Base-by-base conservation (phyloP, 2,888 invertebrate species). In the Lasioglossum vierecki region DNA sequence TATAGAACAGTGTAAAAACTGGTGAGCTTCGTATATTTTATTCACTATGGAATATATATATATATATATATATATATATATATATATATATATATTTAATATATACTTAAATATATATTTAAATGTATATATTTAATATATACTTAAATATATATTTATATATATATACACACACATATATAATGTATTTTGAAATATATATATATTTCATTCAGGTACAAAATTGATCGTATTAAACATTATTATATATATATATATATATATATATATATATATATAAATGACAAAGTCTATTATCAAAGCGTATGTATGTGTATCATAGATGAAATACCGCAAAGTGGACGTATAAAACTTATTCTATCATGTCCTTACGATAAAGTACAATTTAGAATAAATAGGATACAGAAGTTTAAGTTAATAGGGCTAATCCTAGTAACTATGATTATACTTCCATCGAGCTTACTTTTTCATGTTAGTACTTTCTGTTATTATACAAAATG, bases 161-260 rank as follows among this genome's bases (percentile, higher is more conserved):
- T n/a, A n/a, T n/a, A n/a, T n/a, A n/a, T n/a, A n/a, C n/a, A n/a
- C n/a, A 70, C 74, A 26, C 15, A 39, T 70, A 57, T 44, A 57
- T 53, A 53, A 44, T 53, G 22, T 53, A 44, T 53, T 53, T 49
- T 18, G 6, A 26, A 57, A 44, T 44, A 44, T 44, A 35, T 68
- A 35, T 71, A 74, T 77, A 44, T 68, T 77, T 80, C 41, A 79
- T 79, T 83, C 84, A 80, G 83, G 76, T 84, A 84, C 85, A 77
- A 77, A 74, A 76, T 79, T 72, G 60, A 71, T 83, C 70, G 26
- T 46, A 63, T 53, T 79, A 71, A 83, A 46, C 35, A 39, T 49
- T 44, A 53, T 44, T 76, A 26, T 30, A 39, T 70, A 57, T 44
- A 57, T 53, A 53, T 35, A 44, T 53, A 53, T 53, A 44, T 53